Percentiles rank a stretch among this genome's conserved stretches.
These are phyloP conservation scores for Bergia sp. DNA, from an alignment of 92 coral and sea anemone species.

Conservation along the genomic window DNA sequence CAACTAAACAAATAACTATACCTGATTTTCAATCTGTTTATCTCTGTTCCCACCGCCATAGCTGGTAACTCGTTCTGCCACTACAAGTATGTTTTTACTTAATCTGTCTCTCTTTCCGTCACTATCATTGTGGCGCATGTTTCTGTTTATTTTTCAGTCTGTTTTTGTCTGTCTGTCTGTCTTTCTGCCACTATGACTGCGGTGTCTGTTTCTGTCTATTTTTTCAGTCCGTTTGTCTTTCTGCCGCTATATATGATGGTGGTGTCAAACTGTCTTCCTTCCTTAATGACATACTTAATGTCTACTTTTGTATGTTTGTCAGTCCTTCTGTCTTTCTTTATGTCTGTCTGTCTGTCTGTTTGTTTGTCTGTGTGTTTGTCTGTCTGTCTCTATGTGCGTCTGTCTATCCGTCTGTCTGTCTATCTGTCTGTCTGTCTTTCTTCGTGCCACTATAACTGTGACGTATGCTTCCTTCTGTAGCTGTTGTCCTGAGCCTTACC, in stretches of 20 bases:
- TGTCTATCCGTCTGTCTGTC: not conserved
- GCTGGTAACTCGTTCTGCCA: too few species aligned
- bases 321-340: not conserved
- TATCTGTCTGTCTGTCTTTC: not conserved
- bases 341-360: not conserved
- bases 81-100: too few species aligned
- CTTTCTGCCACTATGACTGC: not conserved
- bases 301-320: not conserved
- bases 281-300: not conserved
- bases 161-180: not conserved
- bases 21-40: too few species aligned
- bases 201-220: too few species aligned
- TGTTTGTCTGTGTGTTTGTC: too few species aligned
- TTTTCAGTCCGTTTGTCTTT: not conserved
- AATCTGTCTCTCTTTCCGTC: too few species aligned
- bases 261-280: not conserved
- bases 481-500: conserved; percentile 90
- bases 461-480: conserved; percentile 33
- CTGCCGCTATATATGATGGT: too few species aligned
- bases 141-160: not conserved
- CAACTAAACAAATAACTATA: too few species aligned
- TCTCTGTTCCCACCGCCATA: too few species aligned
- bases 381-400: too few species aligned
- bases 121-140: not conserved
- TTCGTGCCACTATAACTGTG: not conserved